Conservation (phyloP, 2,888 invertebrate species). For the Nymphalis c-album region DNA sequence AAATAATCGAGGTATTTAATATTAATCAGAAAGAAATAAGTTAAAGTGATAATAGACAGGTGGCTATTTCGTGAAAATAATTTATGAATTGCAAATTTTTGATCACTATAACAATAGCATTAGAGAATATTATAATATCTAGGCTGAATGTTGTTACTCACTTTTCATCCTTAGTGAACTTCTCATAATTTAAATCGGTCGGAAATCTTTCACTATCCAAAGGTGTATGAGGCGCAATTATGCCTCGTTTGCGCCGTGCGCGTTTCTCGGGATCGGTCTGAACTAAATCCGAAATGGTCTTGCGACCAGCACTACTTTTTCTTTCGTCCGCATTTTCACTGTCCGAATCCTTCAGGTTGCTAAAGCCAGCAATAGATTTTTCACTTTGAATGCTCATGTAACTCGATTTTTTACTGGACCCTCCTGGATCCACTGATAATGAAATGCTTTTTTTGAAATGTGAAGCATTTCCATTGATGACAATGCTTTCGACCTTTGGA, state of each 20-base stretch:
- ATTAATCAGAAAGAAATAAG: conserved; percentile 8
- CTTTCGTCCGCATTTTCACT: conserved; percentile 49
- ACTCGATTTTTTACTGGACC: conserved; percentile 57
- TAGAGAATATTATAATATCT: too few relatives aligned
- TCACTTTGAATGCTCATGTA: conserved; percentile 60
- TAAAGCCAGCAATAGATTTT: conserved; percentile 48
- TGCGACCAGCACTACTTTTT: conserved; percentile 61
- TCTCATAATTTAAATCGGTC: conserved; percentile 74
- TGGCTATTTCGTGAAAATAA: background rate
- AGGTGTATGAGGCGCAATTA: conserved; percentile 77
- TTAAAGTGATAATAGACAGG: background rate
- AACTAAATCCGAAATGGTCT: conserved; percentile 67
- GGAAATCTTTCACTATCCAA: conserved; percentile 64
- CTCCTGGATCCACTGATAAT: conserved; percentile 47
- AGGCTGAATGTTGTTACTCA: conserved; percentile 53
- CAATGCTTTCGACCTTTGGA: conserved; percentile 39
- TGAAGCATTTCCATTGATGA: conserved; percentile 49
- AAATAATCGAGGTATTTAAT: conserved; percentile 4
- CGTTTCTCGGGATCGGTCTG: conserved; percentile 53
- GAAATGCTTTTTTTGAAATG: conserved; percentile 42
- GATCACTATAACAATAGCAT: too few relatives aligned
- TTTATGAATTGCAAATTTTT: background rate
- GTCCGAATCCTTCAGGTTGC: conserved; percentile 55
- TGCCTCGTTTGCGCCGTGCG: conserved; percentile 69
- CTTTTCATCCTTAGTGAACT: conserved; percentile 80